phyloP scores from a whole-genome alignment of 2,113 vertebrate species.

The Anolis sagrei region DNA sequence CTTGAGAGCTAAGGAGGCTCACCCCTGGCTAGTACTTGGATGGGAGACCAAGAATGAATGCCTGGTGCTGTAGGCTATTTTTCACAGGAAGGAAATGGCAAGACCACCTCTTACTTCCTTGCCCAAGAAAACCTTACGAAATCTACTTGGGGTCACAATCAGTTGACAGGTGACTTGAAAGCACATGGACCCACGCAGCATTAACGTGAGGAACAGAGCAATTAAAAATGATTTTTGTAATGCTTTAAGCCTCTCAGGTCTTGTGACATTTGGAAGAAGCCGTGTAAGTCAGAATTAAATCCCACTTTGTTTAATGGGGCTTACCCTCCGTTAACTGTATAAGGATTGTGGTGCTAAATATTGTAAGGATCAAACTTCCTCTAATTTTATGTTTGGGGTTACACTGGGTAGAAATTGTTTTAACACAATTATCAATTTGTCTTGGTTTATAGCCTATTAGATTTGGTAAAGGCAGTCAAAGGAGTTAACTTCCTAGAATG shows the following conservation, averaged over 20 bases:
- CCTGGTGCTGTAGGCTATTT: no score
- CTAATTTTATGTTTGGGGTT: conserved; percentile 32
- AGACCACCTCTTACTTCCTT: no score
- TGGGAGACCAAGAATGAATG: no score
- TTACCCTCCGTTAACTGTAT: not conserved
- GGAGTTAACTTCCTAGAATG: conserved; percentile 59
- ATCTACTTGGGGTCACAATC: no score
- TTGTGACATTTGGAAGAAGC: not conserved
- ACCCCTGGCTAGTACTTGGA: no score
- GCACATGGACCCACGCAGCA: no score
- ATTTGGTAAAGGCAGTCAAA: conserved; percentile 47
- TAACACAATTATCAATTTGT: conserved; percentile 52
- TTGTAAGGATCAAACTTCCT: not conserved
- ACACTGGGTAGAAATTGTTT: not conserved
- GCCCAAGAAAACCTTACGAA: no score
- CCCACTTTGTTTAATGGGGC: not conserved
- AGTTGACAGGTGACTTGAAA: no score
- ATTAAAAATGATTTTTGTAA: no score
- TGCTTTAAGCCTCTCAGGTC: not conserved
- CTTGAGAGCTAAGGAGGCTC: no score
- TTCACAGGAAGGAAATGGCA: no score
- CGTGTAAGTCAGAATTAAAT: not conserved
- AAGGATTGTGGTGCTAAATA: not conserved
- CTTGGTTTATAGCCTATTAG: conserved; percentile 36
- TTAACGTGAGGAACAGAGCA: no score